Conservation (phyloP, 2,888 invertebrate species). For the Apamea sordens region DNA sequence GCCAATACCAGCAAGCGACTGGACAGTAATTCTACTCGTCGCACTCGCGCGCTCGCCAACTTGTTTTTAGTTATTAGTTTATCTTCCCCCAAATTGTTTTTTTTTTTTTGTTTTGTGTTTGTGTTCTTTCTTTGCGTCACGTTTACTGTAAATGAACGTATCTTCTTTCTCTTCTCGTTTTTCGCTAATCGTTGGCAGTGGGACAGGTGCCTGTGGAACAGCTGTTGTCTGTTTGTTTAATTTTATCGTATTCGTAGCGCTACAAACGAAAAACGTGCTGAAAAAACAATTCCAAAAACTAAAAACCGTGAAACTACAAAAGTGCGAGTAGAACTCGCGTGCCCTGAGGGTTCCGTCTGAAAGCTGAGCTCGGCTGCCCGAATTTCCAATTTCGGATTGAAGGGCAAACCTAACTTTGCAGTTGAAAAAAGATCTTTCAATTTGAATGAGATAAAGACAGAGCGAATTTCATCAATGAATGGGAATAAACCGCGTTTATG, state of each 20-base stretch:
- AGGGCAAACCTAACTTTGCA: neutral
- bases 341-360: neutral
- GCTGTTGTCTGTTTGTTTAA: slow-evolving; percentile 2
- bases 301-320: neutral
- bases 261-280: neutral
- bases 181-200: neutral
- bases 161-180: neutral
- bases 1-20: neutral
- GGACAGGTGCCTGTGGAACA: neutral
- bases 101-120: too few relatives aligned
- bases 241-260: neutral
- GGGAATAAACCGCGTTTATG: too few relatives aligned
- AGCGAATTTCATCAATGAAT: too few relatives aligned
- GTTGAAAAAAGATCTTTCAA: neutral
- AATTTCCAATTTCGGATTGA: neutral
- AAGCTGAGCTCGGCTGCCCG: neutral
- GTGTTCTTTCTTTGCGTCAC: too few relatives aligned
- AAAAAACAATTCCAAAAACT: slow-evolving; percentile 2
- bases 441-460: neutral
- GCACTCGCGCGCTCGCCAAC: neutral
- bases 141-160: too few relatives aligned
- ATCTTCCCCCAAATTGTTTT: too few relatives aligned
- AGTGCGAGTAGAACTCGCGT: neutral
- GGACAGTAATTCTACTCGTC: neutral
- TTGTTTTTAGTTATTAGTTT: neutral